Percentiles rank a stretch among this genome's conserved stretches.
Evolutionary conservation across 2,113 vertebrate species (phyloP).

Genomic region (Coregonus clupeaformis): DNA sequence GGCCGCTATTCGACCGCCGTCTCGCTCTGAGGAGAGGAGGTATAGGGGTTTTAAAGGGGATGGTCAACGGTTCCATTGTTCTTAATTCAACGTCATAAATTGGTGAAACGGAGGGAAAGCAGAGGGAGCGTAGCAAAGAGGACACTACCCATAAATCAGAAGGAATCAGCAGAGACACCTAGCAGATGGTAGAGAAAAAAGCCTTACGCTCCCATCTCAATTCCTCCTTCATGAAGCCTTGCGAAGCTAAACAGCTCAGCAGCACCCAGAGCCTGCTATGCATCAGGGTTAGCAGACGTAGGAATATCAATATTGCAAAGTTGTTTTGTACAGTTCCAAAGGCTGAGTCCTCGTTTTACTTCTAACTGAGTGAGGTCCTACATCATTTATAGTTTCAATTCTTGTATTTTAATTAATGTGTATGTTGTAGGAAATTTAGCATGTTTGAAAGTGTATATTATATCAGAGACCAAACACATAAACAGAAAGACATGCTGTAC

Average conservation of each 20-base stretch:
- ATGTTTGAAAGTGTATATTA: not conserved
- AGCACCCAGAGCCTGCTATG: not conserved
- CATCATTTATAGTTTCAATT: not conserved
- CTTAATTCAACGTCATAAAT: slow-evolving; percentile 66
- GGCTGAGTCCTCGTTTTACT: slow-evolving; percentile 28
- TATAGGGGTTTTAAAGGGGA: slow-evolving; percentile 43
- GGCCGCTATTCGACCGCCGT: not conserved
- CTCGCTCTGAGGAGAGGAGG: slow-evolving; percentile 19
- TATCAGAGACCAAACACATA: not conserved
- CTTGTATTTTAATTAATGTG: not conserved
- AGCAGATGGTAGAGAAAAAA: slow-evolving; percentile 5
- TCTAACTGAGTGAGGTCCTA: slow-evolving; percentile 9
- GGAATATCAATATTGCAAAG: slow-evolving; percentile 11
- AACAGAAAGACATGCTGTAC: not conserved
- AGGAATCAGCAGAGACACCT: not conserved
- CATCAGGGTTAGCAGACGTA: not conserved
- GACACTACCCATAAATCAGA: slow-evolving; percentile 57
- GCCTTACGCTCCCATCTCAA: not conserved
- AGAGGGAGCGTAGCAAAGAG: slow-evolving; percentile 35
- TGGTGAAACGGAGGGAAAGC: slow-evolving; percentile 50
- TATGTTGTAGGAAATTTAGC: not conserved
- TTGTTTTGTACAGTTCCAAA: not conserved
- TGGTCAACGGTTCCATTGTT: slow-evolving; percentile 54
- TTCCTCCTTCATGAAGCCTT: not conserved
- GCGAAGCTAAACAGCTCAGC: not conserved